Evolutionary conservation across 2,113 vertebrate genomes (phyloP), one percentile per base, ranked within the genome.

Genomic region (Uria lomvia): DNA sequence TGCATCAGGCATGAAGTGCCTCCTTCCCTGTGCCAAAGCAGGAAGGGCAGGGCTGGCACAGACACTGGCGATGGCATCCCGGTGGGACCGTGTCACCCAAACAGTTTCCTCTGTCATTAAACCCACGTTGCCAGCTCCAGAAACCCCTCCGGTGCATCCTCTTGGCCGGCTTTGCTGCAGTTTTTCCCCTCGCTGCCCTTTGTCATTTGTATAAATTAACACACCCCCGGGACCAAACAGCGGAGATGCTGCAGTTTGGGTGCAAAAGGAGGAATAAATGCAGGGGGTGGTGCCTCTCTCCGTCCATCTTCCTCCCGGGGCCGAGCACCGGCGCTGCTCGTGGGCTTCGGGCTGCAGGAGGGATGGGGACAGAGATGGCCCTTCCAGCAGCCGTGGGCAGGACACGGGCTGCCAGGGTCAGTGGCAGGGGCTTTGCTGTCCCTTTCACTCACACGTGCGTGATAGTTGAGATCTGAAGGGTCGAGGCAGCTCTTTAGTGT

Each of bases 371-470:
- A 30, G 58, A 15, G 13, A 9, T 23, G 1, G 12, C 34, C 72
- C 45, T 32, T 47, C 43, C 45, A 59, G 58, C 29, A 10, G 30
- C 1, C 34, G 15, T 38, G 45, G 59, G 38, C 52, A 13, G 5
- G n/a, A 29, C 8, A 6, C 0, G 5, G 22, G 53, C 29, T 58
- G 34, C 72, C 55, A 12, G 34, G 19, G 27, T 0, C 21, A 50
- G 21, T 36, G 43, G 16, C 38, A 12, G 0, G 4, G 55, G 14
- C 53, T n/a, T 55, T 6, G 15, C 42, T 43, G 50, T 3, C 55
- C 34, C 52, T 9, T 20, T 21, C 27, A 0, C 27, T 15, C 7
- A 5, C 11, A 3, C 1, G 1, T 7, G 16, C 6, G 0, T 5
- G 9, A 2, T 10, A 4, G 15, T 45, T 2, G 6, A 58, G 38